Conservation (phyloP, 2,888 invertebrate genomes). For the Drosophila subsilvestris region DNA sequence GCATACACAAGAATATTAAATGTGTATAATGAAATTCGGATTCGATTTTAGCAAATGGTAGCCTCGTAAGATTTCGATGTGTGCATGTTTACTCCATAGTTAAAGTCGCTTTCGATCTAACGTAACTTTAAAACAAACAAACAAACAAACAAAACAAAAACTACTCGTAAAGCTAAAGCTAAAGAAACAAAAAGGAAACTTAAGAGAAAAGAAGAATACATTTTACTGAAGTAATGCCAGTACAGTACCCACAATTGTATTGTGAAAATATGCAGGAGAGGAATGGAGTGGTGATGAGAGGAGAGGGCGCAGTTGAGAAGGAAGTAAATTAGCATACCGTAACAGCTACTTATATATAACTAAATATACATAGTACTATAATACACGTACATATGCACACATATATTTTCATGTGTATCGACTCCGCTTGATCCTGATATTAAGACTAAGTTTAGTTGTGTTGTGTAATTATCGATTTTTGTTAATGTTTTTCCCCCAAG, state of each 20-base stretch:
- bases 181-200: constrained; percentile 17
- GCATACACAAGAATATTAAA: constrained; percentile 32
- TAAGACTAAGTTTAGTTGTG: constrained; percentile 78
- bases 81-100: constrained; percentile 71
- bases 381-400: constrained; percentile 48
- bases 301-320: constrained; percentile 44
- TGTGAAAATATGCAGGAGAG: not conserved
- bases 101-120: constrained; percentile 69
- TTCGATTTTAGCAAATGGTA: constrained; percentile 51
- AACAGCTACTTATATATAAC: constrained; percentile 71
- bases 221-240: constrained; percentile 39
- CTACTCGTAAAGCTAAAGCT: constrained; percentile 37
- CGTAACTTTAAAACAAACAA: constrained; percentile 36
- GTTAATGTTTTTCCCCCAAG: constrained; percentile 80
- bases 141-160: constrained; percentile 27
- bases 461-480: constrained; percentile 80
- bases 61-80: constrained; percentile 47
- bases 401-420: constrained; percentile 64
- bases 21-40: constrained; percentile 42
- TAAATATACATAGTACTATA: constrained; percentile 46
- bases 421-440: constrained; percentile 76
- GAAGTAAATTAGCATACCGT: constrained; percentile 68
- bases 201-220: constrained; percentile 39
- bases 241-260: not conserved
- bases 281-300: not conserved